Evolutionary conservation across 2,888 invertebrate genomes (phyloP).

Genomic region (Entomobrya multifasciata): DNA sequence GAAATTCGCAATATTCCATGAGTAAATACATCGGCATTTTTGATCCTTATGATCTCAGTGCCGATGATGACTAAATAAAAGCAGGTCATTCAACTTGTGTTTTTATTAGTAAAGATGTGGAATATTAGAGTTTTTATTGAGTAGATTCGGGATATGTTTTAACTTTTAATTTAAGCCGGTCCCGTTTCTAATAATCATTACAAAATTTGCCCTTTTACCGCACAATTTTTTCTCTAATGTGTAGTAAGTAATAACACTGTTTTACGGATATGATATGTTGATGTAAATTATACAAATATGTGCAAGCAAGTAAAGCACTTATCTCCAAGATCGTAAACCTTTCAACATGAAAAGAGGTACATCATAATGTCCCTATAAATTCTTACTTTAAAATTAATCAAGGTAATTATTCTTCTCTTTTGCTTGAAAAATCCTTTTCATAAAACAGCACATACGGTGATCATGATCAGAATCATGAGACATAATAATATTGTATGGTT

Average conservation of each 20-base stretch:
- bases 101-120: constrained; percentile 24
- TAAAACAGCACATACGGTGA: constrained; percentile 2
- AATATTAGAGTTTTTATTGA: constrained; percentile 33
- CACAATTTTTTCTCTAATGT: constrained; percentile 11
- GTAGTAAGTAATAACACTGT: neutral
- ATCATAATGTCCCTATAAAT: constrained; percentile 66
- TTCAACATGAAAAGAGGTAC: constrained; percentile 58
- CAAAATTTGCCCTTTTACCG: constrained; percentile 27
- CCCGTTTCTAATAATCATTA: constrained; percentile 68
- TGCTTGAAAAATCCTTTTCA: constrained; percentile 36
- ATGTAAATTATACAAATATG: constrained; percentile 22
- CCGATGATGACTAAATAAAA: constrained; percentile 36
- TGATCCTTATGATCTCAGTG: neutral
- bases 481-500: neutral
- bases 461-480: constrained; percentile 22
- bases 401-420: constrained; percentile 63
- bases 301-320: constrained; percentile 51
- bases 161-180: constrained; percentile 60
- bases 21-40: neutral
- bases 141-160: constrained; percentile 12
- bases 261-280: constrained; percentile 2
- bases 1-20: neutral
- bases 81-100: constrained; percentile 60
- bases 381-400: constrained; percentile 67
- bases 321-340: constrained; percentile 62